Percentiles rank a stretch among this genome's conserved stretches.
Conservation (phyloP, 2,113 vertebrate species). For the Leptobrachium leishanense region DNA sequence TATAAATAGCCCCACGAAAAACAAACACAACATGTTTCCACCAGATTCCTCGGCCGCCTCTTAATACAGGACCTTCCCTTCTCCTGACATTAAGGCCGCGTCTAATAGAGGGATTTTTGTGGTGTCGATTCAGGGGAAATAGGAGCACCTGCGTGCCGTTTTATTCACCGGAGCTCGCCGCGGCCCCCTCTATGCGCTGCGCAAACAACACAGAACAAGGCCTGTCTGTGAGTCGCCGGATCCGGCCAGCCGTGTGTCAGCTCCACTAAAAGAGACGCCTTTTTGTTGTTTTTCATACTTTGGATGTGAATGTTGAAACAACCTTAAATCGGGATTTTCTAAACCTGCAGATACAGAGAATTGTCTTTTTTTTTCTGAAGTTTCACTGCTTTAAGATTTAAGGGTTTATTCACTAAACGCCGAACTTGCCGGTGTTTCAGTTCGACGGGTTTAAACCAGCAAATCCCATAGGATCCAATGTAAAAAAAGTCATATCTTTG, state of each 20-base stretch:
- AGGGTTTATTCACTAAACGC: too few species aligned
- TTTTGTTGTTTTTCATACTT: background rate
- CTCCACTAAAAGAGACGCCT: background rate
- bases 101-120: slow-evolving; percentile 40
- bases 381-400: too few species aligned
- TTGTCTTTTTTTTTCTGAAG: background rate
- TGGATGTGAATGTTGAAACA: slow-evolving; percentile 17
- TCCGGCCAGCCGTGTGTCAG: background rate
- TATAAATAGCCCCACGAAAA: slow-evolving; percentile 45
- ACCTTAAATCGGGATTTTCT: background rate
- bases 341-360: background rate
- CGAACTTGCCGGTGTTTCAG: too few species aligned
- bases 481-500: too few species aligned
- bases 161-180: slow-evolving; percentile 2
- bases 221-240: background rate
- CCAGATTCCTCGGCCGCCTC: background rate
- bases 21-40: slow-evolving; percentile 35
- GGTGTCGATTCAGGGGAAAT: slow-evolving; percentile 24
- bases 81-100: slow-evolving; percentile 26
- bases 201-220: slow-evolving; percentile 33
- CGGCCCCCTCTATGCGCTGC: background rate
- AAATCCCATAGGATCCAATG: too few species aligned
- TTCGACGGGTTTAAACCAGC: too few species aligned
- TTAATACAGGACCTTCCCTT: slow-evolving; percentile 3
- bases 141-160: slow-evolving; percentile 33